Evolutionary conservation across 2,888 invertebrate genomes (phyloP).

Genomic region (Pristionchus entomophagus): DNA sequence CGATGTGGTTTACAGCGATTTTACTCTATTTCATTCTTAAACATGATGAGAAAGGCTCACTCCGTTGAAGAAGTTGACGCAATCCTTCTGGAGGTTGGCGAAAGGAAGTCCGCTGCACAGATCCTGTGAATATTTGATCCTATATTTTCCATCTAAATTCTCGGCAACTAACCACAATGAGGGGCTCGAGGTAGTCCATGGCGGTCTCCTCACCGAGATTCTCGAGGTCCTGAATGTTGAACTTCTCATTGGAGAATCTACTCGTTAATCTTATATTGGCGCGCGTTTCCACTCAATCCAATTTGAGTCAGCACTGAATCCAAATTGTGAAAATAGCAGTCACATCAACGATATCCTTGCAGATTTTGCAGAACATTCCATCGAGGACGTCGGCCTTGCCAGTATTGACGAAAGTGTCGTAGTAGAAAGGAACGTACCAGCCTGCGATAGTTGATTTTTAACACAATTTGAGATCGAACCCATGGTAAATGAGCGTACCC

Average conservation of each 20-base stretch:
- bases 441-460: neutral
- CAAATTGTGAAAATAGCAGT: too few relatives aligned
- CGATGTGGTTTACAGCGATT: too few relatives aligned
- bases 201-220: neutral
- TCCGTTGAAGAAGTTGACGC: neutral
- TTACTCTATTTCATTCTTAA: too few relatives aligned
- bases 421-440: neutral
- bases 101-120: neutral
- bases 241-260: neutral
- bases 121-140: neutral
- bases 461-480: neutral
- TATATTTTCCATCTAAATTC: neutral
- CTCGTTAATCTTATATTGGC: neutral
- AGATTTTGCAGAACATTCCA: constrained; percentile 5
- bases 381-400: neutral
- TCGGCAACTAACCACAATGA: neutral
- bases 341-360: constrained; percentile 1
- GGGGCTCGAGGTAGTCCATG: neutral
- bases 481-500: neutral
- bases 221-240: constrained; percentile 10
- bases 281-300: too few relatives aligned
- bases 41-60: neutral
- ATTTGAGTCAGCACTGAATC: neutral
- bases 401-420: neutral
- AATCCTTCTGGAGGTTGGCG: constrained; percentile 19